Evolutionary conservation across 2,113 vertebrate genomes (phyloP), one percentile per base, ranked within the genome.

Genomic region (Glaucidium brasilianum): DNA sequence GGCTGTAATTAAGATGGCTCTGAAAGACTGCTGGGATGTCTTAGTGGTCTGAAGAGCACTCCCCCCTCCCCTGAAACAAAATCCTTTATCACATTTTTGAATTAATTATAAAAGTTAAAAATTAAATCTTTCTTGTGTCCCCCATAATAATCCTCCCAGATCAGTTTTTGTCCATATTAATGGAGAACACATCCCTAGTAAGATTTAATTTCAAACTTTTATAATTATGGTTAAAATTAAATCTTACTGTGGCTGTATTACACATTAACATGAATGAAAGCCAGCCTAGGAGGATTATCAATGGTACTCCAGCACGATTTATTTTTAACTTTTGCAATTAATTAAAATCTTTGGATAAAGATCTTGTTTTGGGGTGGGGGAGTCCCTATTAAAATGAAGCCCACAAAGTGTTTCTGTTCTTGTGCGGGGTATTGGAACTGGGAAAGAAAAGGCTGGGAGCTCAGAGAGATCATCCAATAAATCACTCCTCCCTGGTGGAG

Each of bases 211-310:
- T 98, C 98, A 98, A 98, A 98, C 97, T 97, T 98, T 98, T 97
- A 97, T 98, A 98, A 98, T 98, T 98, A 98, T 96, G 98, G 97
- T 97, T 98, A 97, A 98, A 98, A 98, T 98, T 98, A 98, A 98
- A 98, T 98, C 97, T 98, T 98, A 97, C 98, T 94, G 96, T 97
- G 94, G 97, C 98, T 98, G 96, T 98, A 98, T 98, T 97, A 97
- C 95, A 97, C 94, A 98, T 97, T 97, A 98, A 97, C 92, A 96
- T 95, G 97, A 97, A 98, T 98, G 98, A 98, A 98, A 98, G 97
- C 85, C 91, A 92, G 97, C 88, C 94, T 92, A 89, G 96, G 95
- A 98, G 97, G 97, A 98, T 98, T 98, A 98, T 97, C 97, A 97
- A 97, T 89, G 95, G 96, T 87, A 85, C 77, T 97, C 96, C 88